Percentiles rank a stretch among this genome's conserved stretches.
Conservation (phyloP, 2,888 invertebrate species). For the Dicyrtomina minuta region DNA sequence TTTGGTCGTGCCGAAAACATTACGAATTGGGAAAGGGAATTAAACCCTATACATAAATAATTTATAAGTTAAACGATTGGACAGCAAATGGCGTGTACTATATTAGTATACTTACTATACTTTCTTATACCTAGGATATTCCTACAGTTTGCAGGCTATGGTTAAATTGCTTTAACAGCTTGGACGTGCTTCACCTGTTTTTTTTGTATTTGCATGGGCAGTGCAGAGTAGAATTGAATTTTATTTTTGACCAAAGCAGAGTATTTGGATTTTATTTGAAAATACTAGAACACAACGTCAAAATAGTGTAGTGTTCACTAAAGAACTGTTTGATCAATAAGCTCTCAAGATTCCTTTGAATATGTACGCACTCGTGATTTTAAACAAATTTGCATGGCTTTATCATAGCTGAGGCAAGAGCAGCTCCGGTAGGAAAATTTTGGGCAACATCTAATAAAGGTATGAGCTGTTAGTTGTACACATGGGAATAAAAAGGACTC, state of each 20-base stretch:
- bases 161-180: no score
- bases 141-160: no score
- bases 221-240: no score
- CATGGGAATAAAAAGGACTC: no score
- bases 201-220: not conserved
- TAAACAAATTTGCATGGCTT: no score
- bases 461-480: no score
- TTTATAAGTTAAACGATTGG: not conserved
- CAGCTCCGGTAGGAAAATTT: no score
- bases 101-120: not conserved
- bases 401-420: no score
- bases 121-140: not conserved
- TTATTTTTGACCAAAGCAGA: not conserved
- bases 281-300: conserved; percentile 1
- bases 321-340: conserved; percentile 14
- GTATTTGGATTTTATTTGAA: not conserved
- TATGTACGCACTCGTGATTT: no score
- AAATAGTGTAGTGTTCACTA: conserved; percentile 1
- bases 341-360: not conserved
- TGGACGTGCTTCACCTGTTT: not conserved
- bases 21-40: conserved; percentile 10
- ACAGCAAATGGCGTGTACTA: not conserved
- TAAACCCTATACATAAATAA: not conserved
- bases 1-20: conserved; percentile 16
- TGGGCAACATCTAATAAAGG: no score